Evolutionary conservation across 1,140 invertebrate species (phyloP), one percentile per base, ranked within the genome.

Genomic region (Lasaia peninsularis): DNA sequence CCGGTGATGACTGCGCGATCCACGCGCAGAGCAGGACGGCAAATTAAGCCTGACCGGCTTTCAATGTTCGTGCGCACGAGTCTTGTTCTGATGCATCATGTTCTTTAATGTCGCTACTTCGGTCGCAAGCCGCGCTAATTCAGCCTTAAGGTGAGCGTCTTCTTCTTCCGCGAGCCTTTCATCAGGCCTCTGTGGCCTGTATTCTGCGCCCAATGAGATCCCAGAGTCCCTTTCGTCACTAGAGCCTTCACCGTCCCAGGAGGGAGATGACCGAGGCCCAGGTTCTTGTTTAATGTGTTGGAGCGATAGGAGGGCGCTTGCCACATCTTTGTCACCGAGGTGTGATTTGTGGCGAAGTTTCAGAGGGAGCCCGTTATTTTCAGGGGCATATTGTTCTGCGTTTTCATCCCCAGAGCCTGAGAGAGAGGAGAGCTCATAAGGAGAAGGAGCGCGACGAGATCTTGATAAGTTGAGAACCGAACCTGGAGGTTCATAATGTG

Each of bases 301-400:
- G 1, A 95, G 91, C 2, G 94, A 94, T 0, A 96, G 89, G 3
- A 95, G 90, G 0, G 95, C 94, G 65, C 92, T 95, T 0, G 95
- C 95, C 1, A 95, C 94, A 73, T 96, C 96, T 71, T 96, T 96
- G 78, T 97, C 95, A 0, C 95, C 95, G 44, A 97, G 90, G 69
- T 96, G 94, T n/a, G 94, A 94, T 81, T 98, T 98, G 91, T 98
- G 96, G 65, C 97, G 92, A 53, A 98, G 90, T 82, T 98, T 98
- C 66, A 97, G 93, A 0, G 97, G 97, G 62, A 98, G 65, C 74
- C 78, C 82, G 69, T 81, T 88, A 71, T 75, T 86, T 63, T 86
- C 73, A 14, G 90, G 78, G 57, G 83, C 65, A 77, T 88, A 75
- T 56, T 81, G 68, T 76, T 93, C 75, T 65, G 89, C 82, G 57